These are phyloP conservation scores for Parnassius glacialis DNA, from an alignment of 2,888 invertebrate genomes.

Conservation along the genomic window DNA sequence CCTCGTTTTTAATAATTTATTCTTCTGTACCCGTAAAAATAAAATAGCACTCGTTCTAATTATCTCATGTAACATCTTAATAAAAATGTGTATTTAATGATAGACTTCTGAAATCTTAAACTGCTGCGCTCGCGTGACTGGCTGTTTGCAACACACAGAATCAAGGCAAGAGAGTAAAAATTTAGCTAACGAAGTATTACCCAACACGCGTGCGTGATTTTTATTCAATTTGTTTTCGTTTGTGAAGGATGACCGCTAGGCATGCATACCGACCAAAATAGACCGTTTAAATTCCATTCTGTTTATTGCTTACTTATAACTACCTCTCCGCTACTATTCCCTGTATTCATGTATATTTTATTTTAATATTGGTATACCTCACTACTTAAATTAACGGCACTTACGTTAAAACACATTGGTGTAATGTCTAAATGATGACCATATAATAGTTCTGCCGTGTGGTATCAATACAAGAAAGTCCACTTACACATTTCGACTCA, in stretches of 20 bases:
- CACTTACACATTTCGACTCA: too few species aligned
- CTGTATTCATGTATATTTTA: too few species aligned
- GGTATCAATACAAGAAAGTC: too few species aligned
- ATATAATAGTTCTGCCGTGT: too few species aligned
- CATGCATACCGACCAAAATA: background rate
- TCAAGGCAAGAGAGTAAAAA: conserved; percentile 23
- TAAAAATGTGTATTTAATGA: conserved; percentile 1
- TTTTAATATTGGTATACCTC: too few species aligned
- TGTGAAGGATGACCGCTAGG: conserved; percentile 6
- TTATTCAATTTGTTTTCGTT: conserved; percentile 9
- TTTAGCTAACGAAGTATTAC: conserved; percentile 16
- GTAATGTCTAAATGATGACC: too few species aligned
- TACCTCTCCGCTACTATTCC: too few species aligned
- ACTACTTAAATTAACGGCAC: too few species aligned
- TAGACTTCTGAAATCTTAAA: conserved; percentile 1
- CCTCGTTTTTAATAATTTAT: background rate
- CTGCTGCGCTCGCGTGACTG: conserved; percentile 16
- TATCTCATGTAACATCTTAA: too few species aligned
- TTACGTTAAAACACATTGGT: too few species aligned
- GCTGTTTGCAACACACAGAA: conserved; percentile 14
- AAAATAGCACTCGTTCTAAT: too few species aligned
- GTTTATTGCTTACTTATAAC: too few species aligned
- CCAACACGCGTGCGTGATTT: conserved; percentile 9
- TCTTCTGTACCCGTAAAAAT: background rate
- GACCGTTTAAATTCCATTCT: background rate